These are phyloP conservation scores for Falcunculus frontatus DNA, from an alignment of 2,113 vertebrate genomes.

Conservation along the genomic window DNA sequence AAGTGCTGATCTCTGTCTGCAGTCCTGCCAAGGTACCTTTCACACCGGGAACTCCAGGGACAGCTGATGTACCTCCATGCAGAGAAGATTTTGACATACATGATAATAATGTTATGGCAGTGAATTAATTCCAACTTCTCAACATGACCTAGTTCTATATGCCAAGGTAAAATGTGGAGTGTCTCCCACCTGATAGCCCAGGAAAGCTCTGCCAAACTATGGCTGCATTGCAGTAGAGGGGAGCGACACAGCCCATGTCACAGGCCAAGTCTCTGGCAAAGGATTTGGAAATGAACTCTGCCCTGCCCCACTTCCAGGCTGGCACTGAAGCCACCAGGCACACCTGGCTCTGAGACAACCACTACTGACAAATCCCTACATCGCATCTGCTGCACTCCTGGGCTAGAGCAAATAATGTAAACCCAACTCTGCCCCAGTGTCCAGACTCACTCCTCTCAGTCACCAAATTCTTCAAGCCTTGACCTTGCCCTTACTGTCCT, in stretches of 20 bases:
- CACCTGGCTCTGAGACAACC: background rate
- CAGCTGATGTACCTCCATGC: accelerated
- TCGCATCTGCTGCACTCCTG: background rate
- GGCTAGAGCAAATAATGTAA: background rate
- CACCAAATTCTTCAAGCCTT: background rate
- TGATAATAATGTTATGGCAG: background rate
- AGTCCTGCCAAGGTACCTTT: background rate
- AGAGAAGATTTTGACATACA: background rate
- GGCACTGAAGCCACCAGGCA: background rate
- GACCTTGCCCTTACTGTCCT: background rate
- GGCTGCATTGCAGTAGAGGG: background rate
- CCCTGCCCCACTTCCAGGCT: background rate
- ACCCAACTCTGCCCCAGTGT: background rate
- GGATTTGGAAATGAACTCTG: background rate
- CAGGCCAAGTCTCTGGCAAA: background rate
- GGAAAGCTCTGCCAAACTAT: background rate
- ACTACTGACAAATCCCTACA: accelerated
- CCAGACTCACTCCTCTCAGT: background rate
- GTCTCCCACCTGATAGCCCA: background rate
- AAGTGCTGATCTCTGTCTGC: background rate
- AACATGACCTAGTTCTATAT: accelerated
- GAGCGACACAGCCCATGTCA: accelerated
- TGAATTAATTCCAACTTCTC: background rate
- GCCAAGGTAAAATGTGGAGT: background rate
- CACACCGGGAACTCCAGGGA: background rate